A percentile compares a stretch with the other conserved stretches of the same genome.
Conservation (phyloP, 1,140 invertebrate species). For the Bombus terrestris region DNA sequence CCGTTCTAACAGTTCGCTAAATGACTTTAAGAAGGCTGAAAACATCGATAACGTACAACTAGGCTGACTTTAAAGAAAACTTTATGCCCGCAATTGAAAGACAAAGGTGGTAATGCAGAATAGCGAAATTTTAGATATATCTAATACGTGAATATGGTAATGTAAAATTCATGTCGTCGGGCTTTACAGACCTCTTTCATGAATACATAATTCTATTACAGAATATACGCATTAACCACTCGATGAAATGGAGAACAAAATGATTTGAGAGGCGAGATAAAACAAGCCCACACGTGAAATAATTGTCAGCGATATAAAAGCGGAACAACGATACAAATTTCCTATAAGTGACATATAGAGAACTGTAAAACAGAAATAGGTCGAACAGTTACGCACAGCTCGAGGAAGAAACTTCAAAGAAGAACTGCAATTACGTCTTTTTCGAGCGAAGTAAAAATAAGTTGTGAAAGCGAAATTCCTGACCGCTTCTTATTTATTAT, state of each 20-base stretch:
- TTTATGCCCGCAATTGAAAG: neutral
- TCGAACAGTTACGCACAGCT: neutral
- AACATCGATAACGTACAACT: neutral
- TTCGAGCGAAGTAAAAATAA: neutral
- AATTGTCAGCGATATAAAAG: neutral
- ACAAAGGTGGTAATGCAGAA: neutral
- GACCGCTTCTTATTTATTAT: neutral
- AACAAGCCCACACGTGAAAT: neutral
- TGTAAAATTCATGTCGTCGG: slow-evolving; percentile 36
- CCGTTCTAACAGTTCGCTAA: no score
- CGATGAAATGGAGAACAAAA: neutral
- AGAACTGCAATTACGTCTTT: neutral
- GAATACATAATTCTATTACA: slow-evolving; percentile 44
- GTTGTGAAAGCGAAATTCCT: slow-evolving; percentile 13
- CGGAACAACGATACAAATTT: neutral
- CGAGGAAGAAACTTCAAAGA: neutral
- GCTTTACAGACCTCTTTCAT: slow-evolving; percentile 29
- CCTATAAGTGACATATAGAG: neutral
- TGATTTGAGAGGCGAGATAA: neutral
- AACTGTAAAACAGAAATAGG: neutral
- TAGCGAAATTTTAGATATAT: slow-evolving; percentile 37
- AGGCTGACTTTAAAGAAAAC: neutral
- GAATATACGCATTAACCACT: slow-evolving; percentile 27
- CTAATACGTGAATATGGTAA: slow-evolving; percentile 36
- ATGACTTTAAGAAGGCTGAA: neutral